Evolutionary conservation across 2,797 vertebrate species (phyloP).

Genomic region (Caiman crocodilus): DNA sequence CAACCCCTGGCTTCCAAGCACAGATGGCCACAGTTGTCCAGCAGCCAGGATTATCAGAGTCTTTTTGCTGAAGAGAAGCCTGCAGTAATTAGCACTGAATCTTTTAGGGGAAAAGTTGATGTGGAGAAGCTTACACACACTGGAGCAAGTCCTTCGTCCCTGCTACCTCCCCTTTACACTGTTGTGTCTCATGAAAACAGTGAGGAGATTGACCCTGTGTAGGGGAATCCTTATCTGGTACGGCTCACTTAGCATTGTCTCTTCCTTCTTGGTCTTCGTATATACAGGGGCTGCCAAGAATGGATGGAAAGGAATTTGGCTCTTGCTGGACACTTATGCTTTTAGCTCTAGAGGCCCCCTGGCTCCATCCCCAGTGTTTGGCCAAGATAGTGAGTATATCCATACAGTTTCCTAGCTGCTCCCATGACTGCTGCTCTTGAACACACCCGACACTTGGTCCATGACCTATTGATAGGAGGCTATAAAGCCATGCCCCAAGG

Average conservation of each 20-base stretch:
- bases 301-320: background rate
- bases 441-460: no score
- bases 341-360: background rate
- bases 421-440: no score
- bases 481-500: no score
- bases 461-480: no score
- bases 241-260: background rate
- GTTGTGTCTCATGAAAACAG: background rate
- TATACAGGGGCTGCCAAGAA: background rate
- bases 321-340: background rate
- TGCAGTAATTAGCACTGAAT: background rate
- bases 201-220: background rate
- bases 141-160: background rate
- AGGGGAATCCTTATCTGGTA: no score
- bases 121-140: accelerated
- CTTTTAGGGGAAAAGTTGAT: background rate
- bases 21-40: background rate
- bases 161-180: background rate
- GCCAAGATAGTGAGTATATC: background rate
- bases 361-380: background rate
- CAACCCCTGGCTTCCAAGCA: background rate
- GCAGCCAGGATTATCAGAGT: background rate
- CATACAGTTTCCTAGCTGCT: no score
- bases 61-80: background rate
- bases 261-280: background rate